phyloP scores from a whole-genome alignment of 2,888 invertebrate genomes.

The Heliconius hortense region DNA sequence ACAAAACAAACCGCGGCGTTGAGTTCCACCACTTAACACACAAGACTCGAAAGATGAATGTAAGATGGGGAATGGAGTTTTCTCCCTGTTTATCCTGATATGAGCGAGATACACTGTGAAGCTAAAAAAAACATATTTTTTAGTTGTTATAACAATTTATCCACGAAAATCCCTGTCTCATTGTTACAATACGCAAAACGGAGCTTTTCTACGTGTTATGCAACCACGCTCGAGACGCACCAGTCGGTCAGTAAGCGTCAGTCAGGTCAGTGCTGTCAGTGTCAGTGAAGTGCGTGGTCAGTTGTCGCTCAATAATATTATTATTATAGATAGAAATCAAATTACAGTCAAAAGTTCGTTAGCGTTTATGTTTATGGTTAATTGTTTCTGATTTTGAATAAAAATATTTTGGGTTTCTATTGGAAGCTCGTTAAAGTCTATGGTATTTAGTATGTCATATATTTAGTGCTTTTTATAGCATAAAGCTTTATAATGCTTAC shows the following conservation, averaged over 20 bases:
- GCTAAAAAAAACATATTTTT: background rate
- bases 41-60: no score
- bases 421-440: background rate
- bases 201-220: conserved; percentile 79
- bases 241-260: conserved; percentile 64
- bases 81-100: no score
- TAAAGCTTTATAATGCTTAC: no score
- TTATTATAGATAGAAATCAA: background rate
- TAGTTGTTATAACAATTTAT: background rate
- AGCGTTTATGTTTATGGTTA: background rate
- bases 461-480: no score
- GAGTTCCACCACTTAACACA: no score
- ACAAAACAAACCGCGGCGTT: no score
- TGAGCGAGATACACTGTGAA: no score
- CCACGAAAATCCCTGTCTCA: conserved; percentile 46
- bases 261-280: conserved; percentile 38
- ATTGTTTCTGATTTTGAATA: background rate
- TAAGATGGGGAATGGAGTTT: no score
- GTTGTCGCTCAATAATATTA: conserved; percentile 5
- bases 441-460: background rate
- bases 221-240: conserved; percentile 74
- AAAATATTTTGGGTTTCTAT: background rate
- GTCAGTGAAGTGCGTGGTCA: conserved; percentile 33
- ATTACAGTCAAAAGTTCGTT: conserved; percentile 14
- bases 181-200: conserved; percentile 52